phyloP scores from a whole-genome alignment of 1,140 invertebrate genomes.

The Chironomus tepperi region DNA sequence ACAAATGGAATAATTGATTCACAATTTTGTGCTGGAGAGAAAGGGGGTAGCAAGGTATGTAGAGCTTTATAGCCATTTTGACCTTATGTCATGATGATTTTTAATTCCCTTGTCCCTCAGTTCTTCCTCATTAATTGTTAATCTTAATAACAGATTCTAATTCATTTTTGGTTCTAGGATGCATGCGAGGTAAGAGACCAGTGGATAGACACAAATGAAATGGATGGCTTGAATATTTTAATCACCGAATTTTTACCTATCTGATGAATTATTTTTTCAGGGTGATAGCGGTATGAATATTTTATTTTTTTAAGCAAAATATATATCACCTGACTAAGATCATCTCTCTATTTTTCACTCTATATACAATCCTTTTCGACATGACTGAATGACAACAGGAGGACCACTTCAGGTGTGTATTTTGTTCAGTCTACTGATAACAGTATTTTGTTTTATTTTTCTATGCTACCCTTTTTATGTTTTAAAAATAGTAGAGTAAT shows the following conservation, averaged over 20 bases:
- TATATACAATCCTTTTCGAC: neutral
- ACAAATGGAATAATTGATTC: conserved; percentile 26
- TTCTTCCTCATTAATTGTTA: neutral
- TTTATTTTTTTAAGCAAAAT: neutral
- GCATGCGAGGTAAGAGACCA: neutral
- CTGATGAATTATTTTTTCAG: neutral
- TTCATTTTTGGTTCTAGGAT: neutral
- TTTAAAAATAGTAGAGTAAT: no score
- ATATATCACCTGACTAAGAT: no score
- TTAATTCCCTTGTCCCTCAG: no score
- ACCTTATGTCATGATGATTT: neutral
- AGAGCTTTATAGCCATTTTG: neutral
- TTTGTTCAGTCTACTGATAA: neutral
- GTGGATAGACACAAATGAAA: neutral
- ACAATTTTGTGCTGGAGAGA: conserved; percentile 28
- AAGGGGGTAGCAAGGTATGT: conserved; percentile 2
- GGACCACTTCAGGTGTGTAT: conserved; percentile 19
- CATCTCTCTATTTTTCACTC: neutral
- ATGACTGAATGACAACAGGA: neutral
- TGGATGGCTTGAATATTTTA: no score
- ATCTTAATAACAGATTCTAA: neutral
- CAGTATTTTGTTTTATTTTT: neutral
- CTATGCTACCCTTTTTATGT: neutral
- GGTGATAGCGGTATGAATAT: conserved; percentile 11
- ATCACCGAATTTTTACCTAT: neutral